Conservation (phyloP, 2,888 invertebrate genomes). For the Thereva unica region DNA sequence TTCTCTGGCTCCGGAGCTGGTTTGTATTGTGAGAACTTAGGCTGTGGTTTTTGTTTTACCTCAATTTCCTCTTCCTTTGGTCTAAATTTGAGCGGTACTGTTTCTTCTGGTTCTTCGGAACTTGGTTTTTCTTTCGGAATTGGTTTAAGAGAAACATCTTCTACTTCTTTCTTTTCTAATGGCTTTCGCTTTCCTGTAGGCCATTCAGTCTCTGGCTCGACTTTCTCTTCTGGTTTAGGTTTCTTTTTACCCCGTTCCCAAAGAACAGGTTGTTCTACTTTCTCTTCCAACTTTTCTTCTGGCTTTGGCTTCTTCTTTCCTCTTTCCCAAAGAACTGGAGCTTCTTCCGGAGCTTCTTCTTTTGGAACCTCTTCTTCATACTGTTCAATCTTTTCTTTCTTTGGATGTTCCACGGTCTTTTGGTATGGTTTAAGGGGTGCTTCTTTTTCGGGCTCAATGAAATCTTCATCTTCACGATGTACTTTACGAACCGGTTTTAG, state of each 20-base stretch:
- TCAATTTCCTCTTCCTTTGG: neutral
- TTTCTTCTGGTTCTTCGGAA: conserved; percentile 48
- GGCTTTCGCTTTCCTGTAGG: conserved; percentile 36
- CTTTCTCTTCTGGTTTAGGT: conserved; percentile 3
- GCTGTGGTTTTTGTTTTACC: conserved; percentile 33
- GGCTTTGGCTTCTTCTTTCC: conserved; percentile 36
- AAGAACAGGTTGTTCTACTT: neutral
- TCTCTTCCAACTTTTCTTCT: conserved; percentile 33
- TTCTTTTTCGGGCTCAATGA: conserved; percentile 36
- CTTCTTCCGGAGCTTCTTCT: conserved; percentile 46
- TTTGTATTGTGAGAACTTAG: conserved; percentile 39
- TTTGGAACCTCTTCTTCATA: conserved; percentile 40
- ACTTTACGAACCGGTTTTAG: conserved; percentile 24
- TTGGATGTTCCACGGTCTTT: neutral
- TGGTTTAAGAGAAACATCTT: conserved; percentile 45
- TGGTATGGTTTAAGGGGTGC: neutral
- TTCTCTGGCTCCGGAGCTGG: conserved; percentile 40
- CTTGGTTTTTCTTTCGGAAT: conserved; percentile 44
- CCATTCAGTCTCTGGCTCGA: conserved; percentile 24
- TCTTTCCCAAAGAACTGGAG: conserved; percentile 36
- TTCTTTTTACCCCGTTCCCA: neutral
- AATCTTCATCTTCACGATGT: neutral
- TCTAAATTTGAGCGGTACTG: conserved; percentile 36
- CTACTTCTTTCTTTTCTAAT: conserved; percentile 43
- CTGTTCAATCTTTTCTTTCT: conserved; percentile 40